phyloP scores from a whole-genome alignment of 2,888 invertebrate genomes.

The Habrosyne pyritoides region DNA sequence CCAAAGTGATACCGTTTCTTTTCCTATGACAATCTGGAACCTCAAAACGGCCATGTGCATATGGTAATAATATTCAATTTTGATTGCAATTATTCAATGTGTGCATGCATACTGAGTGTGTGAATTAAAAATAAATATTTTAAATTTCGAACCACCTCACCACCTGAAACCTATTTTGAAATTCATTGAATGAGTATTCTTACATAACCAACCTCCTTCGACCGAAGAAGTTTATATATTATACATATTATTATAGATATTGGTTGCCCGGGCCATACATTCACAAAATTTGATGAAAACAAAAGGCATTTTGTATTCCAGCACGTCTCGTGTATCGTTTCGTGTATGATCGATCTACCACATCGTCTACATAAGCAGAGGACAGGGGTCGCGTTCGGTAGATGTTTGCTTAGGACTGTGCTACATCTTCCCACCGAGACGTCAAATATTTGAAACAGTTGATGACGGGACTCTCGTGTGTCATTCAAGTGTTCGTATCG shows the following conservation, averaged over 20 bases:
- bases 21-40: too few species aligned
- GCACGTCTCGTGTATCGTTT: constrained; percentile 27
- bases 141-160: too few species aligned
- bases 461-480: constrained; percentile 59
- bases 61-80: too few species aligned
- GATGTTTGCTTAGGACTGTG: constrained; percentile 56
- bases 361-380: constrained; percentile 4
- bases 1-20: too few species aligned
- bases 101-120: too few species aligned
- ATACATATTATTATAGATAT: not conserved
- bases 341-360: constrained; percentile 35
- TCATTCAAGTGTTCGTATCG: constrained; percentile 40
- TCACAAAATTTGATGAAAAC: not conserved
- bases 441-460: constrained; percentile 73
- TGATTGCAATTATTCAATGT: too few species aligned
- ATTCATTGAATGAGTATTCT: too few species aligned
- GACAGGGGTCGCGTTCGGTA: constrained; percentile 29
- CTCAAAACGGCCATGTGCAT: too few species aligned
- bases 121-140: too few species aligned
- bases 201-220: too few species aligned
- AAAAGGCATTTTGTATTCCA: constrained; percentile 13
- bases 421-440: constrained; percentile 41
- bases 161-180: too few species aligned
- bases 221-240: too few species aligned
- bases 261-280: not conserved